Conservation (phyloP, 2,797 vertebrate genomes). For the Acanthornis magna region DNA sequence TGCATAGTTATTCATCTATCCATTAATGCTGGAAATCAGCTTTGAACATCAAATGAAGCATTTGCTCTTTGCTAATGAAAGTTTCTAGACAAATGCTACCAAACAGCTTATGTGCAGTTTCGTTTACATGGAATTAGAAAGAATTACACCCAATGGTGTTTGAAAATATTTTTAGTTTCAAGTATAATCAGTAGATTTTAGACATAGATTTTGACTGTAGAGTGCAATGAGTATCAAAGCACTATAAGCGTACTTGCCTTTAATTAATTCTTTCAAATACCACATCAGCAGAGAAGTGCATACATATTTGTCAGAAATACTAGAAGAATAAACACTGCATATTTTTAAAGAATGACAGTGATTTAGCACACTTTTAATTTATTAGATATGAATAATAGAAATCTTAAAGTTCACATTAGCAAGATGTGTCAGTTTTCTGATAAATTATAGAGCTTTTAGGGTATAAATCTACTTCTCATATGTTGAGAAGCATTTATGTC, state of each 20-base stretch:
- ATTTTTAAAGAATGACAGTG: not conserved
- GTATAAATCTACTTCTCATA: not conserved
- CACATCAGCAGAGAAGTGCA: not conserved
- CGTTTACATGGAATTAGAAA: not conserved
- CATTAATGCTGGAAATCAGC: not conserved
- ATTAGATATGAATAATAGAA: not conserved
- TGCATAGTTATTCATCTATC: not conserved
- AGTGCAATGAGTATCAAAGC: not conserved
- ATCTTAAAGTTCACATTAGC: not conserved
- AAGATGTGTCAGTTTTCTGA: not conserved
- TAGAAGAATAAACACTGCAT: not conserved
- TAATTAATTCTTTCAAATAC: not conserved
- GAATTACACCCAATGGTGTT: not conserved
- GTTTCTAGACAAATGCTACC: not conserved
- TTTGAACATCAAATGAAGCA: not conserved
- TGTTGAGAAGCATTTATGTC: not conserved
- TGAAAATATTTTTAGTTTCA: not conserved
- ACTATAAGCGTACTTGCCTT: not conserved
- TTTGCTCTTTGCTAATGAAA: not conserved
- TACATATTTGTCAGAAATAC: not conserved
- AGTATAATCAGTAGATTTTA: not conserved
- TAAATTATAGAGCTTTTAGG: not conserved
- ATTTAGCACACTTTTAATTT: not conserved
- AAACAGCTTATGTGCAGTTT: not conserved
- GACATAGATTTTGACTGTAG: not conserved